Evolutionary conservation across 53 echinoderm and acorn worm species (phyloP), one percentile per base, ranked within the genome.

Genomic region (Arbacia lixula): DNA sequence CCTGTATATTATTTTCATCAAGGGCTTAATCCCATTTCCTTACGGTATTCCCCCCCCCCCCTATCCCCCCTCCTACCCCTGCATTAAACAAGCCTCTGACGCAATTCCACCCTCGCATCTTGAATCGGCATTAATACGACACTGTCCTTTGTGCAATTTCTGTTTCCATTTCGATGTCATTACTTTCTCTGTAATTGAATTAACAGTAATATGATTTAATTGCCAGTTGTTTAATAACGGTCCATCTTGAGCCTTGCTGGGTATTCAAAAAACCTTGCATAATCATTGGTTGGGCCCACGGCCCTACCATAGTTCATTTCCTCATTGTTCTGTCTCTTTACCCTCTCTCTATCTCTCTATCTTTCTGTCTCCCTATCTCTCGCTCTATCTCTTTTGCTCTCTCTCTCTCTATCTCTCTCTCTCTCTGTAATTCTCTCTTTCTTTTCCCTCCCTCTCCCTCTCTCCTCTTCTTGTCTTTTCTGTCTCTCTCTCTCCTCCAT

Each of bases 141-240:
- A n/a, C n/a, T n/a, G 42, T 26, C 53, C 78, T 60, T 38, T 77
- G 39, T 14, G 43, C 41, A 69, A 21, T 69, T 69, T 69, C 69
- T 42, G 69, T 20, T 63, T 81, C 63, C 38, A 61, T 81, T 52
- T 61, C 41, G 50, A 63, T 63, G 82, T 81, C 32, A 63, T 63
- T 63, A 63, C 50, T 16, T 81, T 46, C 38, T 64, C 19, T 12
- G 82, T 81, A 81, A 81, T 81, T 81, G 82, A 81, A 81, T 81
- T 81, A 81, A 63, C 82, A 81, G 82, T 81, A 81, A 63, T 81
- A 81, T 81, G 82, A 81, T 81, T 81, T 81, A 81, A 81, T 81
- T 81, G 82, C 63, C 82, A 81, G 82, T 49, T 63, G 2, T 81
- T 34, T 64, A 81, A 81, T 81, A 81, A 81, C 34, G 63, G 14